Conservation (phyloP, 1,140 invertebrate genomes). For the Drosophila cardini region DNA sequence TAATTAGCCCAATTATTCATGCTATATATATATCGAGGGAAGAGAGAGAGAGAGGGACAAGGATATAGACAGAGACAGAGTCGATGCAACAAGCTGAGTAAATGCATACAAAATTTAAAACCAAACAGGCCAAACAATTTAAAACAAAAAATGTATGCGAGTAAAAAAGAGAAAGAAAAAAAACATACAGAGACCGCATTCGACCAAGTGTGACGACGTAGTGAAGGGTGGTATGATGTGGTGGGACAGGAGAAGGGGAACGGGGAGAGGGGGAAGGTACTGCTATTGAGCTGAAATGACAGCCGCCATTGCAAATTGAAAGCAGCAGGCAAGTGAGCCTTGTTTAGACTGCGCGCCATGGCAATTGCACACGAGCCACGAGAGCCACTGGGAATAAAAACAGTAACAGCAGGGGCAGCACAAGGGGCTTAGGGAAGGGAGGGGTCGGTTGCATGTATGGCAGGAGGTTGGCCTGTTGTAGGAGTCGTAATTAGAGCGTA, state of each 20-base stretch:
- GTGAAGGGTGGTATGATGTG: neutral
- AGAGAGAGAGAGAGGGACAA: slow-evolving; percentile 4
- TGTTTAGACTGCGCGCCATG: slow-evolving; percentile 79
- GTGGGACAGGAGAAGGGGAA: no score
- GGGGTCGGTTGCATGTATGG: neutral
- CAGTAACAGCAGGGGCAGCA: slow-evolving; percentile 32
- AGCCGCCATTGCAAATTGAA: slow-evolving; percentile 80
- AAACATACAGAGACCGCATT: slow-evolving; percentile 30
- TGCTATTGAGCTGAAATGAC: slow-evolving; percentile 82
- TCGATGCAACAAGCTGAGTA: slow-evolving; percentile 3
- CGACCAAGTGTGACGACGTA: slow-evolving; percentile 22
- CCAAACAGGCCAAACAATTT: slow-evolving; percentile 31
- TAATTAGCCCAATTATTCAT: slow-evolving; percentile 71
- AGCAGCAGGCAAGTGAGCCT: slow-evolving; percentile 78
- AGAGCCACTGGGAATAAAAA: slow-evolving; percentile 37
- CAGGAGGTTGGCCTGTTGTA: slow-evolving; percentile 47
- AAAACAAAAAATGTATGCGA: neutral
- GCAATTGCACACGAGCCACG: slow-evolving; percentile 72
- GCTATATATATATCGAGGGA: slow-evolving; percentile 28
- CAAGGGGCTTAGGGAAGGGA: neutral
- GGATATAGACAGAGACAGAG: neutral
- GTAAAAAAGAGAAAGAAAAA: neutral
- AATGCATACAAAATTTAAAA: slow-evolving; percentile 40
- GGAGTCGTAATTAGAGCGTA: slow-evolving; percentile 81
- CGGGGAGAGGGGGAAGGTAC: neutral